Percentiles rank a stretch among this genome's conserved stretches.
Evolutionary conservation across 2,888 invertebrate species (phyloP).

Genomic region (Pyrochroa serraticornis): DNA sequence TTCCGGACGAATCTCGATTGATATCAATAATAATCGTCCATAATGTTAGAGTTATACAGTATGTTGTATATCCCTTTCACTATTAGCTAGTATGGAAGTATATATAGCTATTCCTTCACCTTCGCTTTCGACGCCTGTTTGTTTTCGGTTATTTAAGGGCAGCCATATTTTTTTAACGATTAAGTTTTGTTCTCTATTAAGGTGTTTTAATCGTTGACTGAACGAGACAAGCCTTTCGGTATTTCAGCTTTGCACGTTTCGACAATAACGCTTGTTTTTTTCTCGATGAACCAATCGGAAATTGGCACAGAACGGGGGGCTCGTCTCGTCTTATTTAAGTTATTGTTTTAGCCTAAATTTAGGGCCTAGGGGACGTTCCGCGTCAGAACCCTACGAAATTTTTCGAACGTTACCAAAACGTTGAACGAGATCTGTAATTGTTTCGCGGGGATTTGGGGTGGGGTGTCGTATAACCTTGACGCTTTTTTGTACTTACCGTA

Average conservation of each 20-base stretch:
- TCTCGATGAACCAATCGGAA: not conserved
- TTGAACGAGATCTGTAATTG: no score
- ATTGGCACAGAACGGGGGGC: constrained; percentile 8
- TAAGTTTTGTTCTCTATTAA: constrained; percentile 2
- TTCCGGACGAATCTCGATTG: constrained; percentile 31
- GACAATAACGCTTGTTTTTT: constrained; percentile 25
- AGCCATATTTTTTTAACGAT: constrained; percentile 20
- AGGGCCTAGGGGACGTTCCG: constrained; percentile 10
- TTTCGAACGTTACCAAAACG: no score
- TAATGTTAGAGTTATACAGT: constrained; percentile 51
- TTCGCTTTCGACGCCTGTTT: constrained; percentile 21
- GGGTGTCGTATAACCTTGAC: constrained; percentile 9
- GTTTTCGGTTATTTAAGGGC: constrained; percentile 25
- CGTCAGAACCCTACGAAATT: no score
- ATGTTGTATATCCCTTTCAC: constrained; percentile 42
- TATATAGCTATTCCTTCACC: constrained; percentile 24
- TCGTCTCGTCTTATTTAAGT: constrained; percentile 7
- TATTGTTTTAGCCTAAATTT: constrained; percentile 14
- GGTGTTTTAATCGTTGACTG: no score
- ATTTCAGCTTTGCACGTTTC: constrained; percentile 12
- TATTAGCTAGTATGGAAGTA: constrained; percentile 44
- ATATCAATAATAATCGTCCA: constrained; percentile 57
- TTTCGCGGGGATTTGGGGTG: no score
- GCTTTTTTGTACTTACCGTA: constrained; percentile 26
- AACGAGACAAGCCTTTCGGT: constrained; percentile 8